These are phyloP conservation scores for Atta colombica DNA, from an alignment of 1,140 invertebrate species.

Conservation along the genomic window DNA sequence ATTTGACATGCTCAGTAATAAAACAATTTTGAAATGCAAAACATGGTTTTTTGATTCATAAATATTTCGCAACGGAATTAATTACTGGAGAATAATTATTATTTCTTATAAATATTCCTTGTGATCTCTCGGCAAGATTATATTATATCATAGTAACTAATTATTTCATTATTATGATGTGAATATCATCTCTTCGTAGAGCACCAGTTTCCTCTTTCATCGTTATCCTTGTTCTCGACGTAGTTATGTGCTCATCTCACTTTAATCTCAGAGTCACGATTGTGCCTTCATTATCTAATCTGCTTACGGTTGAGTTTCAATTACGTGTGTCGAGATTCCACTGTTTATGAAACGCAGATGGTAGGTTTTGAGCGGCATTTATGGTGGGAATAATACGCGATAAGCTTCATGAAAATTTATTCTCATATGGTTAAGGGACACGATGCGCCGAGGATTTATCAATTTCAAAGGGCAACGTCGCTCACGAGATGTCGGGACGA, in stretches of 20 bases:
- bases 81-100: too few species aligned
- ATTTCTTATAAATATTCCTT: background rate
- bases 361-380: slow-evolving; percentile 28
- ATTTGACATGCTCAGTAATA: background rate
- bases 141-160: slow-evolving; percentile 10
- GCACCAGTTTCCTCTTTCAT: slow-evolving; percentile 14
- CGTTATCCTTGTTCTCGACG: background rate
- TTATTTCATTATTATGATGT: slow-evolving; percentile 22
- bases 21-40: background rate
- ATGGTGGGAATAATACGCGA: slow-evolving; percentile 37
- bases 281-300: slow-evolving; percentile 44
- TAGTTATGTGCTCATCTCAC: slow-evolving; percentile 21
- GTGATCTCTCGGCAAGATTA: background rate
- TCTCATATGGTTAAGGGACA: slow-evolving; percentile 17
- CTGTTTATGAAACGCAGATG: slow-evolving; percentile 49
- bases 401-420: slow-evolving; percentile 46
- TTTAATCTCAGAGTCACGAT: slow-evolving; percentile 36
- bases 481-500: slow-evolving; percentile 3
- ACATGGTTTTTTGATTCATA: background rate
- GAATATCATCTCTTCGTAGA: slow-evolving; percentile 19
- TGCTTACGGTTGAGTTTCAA: slow-evolving; percentile 51
- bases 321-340: slow-evolving; percentile 45
- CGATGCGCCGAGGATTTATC: slow-evolving; percentile 50
- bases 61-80: background rate
- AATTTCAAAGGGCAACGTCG: slow-evolving; percentile 51